A percentile compares a stretch with the other conserved stretches of the same genome.
Evolutionary conservation across 2,797 vertebrate genomes (phyloP).

Genomic region (Phalloptychus januarius): DNA sequence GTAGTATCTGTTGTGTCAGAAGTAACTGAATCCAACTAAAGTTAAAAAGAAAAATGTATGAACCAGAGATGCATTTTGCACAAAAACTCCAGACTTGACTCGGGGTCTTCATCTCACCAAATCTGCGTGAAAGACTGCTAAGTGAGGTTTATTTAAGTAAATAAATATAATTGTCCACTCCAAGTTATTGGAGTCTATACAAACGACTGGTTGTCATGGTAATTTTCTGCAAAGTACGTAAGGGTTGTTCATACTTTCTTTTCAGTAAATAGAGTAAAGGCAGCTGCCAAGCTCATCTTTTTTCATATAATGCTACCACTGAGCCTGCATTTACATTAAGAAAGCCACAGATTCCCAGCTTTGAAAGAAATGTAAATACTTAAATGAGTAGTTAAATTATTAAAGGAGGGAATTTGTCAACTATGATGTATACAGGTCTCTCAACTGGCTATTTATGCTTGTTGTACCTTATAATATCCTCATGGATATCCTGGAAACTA

Average conservation of each 20-base stretch:
- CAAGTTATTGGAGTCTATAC: background rate
- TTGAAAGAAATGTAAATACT: background rate
- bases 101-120: background rate
- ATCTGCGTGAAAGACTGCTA: background rate
- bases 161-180: background rate
- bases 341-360: background rate
- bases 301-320: background rate
- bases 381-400: background rate
- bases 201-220: background rate
- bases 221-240: background rate
- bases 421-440: background rate
- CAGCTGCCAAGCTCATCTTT: background rate
- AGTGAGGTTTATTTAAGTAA: background rate
- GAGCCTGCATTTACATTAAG: background rate
- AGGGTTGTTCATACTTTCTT: background rate
- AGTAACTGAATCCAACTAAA: slow-evolving; percentile 2
- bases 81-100: background rate
- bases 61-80: background rate
- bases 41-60: background rate
- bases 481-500: too few species aligned
- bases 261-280: background rate
- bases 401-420: background rate
- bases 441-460: background rate
- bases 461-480: too few species aligned
- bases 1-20: background rate